Conservation (phyloP, 2,113 vertebrate genomes). For the Nicator chloris region DNA sequence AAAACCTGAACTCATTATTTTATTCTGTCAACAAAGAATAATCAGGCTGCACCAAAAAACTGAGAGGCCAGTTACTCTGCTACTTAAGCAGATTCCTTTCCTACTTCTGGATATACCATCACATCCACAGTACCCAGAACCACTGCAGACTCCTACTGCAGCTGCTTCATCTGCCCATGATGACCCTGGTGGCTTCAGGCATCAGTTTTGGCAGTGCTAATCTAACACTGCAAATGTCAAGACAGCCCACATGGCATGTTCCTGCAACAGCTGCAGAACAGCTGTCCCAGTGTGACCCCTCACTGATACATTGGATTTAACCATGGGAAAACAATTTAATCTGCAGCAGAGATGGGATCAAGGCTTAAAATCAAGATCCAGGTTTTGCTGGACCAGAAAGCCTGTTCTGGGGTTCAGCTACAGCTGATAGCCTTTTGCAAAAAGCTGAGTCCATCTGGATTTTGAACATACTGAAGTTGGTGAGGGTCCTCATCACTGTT, state of each 20-base stretch:
- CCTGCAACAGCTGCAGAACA: neutral
- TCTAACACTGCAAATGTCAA: neutral
- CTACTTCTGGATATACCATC: neutral
- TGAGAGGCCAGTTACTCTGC: neutral
- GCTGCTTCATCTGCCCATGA: neutral
- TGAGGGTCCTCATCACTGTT: neutral
- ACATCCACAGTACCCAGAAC: neutral
- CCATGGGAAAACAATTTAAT: neutral
- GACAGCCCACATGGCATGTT: neutral
- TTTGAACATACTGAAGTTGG: neutral
- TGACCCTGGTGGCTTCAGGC: neutral
- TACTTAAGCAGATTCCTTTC: neutral
- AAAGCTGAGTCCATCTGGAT: neutral
- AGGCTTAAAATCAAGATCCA: neutral
- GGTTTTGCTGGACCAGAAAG: neutral
- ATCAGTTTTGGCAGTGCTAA: neutral
- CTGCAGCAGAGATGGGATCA: neutral
- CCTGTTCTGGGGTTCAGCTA: neutral
- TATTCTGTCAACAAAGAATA: neutral
- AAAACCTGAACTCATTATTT: neutral
- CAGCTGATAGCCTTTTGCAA: neutral
- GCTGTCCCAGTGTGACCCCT: neutral
- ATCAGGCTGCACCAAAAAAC: neutral
- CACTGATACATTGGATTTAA: neutral
- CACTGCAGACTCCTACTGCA: neutral